Conservation (phyloP, 2,888 invertebrate species). For the Amaurobius ferox region DNA sequence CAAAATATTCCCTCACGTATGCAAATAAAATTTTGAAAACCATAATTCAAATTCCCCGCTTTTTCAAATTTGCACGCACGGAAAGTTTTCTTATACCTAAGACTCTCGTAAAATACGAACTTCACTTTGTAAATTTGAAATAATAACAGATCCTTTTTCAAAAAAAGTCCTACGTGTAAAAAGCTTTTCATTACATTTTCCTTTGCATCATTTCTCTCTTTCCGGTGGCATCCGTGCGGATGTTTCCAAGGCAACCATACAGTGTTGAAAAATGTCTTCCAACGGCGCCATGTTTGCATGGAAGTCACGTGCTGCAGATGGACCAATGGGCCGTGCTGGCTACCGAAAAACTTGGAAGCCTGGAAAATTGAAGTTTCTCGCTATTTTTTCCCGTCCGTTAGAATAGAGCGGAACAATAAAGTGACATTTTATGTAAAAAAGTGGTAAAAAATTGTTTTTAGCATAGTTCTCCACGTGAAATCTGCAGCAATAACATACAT, state of each 20-base stretch:
- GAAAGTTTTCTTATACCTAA: neutral
- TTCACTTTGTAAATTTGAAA: slow-evolving; percentile 14
- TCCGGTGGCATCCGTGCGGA: slow-evolving; percentile 68
- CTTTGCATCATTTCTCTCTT: slow-evolving; percentile 69
- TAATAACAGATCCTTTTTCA: slow-evolving; percentile 12
- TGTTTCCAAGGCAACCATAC: slow-evolving; percentile 62
- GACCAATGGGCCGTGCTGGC: slow-evolving; percentile 65
- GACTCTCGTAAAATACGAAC: neutral
- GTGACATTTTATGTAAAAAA: slow-evolving; percentile 59
- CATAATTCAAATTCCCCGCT: slow-evolving; percentile 11
- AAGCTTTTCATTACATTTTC: slow-evolving; percentile 70
- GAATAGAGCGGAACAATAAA: slow-evolving; percentile 68
- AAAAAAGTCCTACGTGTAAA: slow-evolving; percentile 62
- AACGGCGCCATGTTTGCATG: slow-evolving; percentile 35
- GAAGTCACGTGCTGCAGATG: slow-evolving; percentile 61
- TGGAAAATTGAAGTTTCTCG: slow-evolving; percentile 71
- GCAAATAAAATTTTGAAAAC: slow-evolving; percentile 1
- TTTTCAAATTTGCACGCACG: slow-evolving; percentile 4
- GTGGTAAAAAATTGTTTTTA: neutral
- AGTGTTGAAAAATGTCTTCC: slow-evolving; percentile 69
- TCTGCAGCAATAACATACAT: neutral
- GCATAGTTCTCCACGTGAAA: neutral
- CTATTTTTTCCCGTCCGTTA: slow-evolving; percentile 64
- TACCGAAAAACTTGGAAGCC: slow-evolving; percentile 68
- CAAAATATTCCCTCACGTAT: slow-evolving; percentile 9